Base-by-base conservation (phyloP, 2,888 invertebrate species). In the Neria commutata region DNA sequence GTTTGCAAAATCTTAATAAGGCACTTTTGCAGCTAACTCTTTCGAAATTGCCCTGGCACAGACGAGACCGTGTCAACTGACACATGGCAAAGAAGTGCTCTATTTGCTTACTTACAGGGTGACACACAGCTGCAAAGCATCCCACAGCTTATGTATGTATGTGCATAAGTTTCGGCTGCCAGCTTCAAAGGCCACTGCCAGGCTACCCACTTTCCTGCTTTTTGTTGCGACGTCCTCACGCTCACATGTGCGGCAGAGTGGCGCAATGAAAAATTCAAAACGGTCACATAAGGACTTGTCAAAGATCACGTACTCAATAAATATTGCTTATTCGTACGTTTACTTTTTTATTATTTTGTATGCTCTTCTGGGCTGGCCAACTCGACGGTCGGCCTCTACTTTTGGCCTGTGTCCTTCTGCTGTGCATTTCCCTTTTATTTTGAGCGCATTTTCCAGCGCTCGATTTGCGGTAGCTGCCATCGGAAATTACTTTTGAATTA, bases 271-370 rank as follows among this genome's bases (percentile, higher is more conserved):
- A 77, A 77, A 77, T 77, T 74, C 79, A 78, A 77, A 81, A 80
- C 70, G 78, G 75, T 79, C 79, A 80, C 81, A 81, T 80, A 73
- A 75, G 80, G 80, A 76, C 78, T 77, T 77, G 71, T 75, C 78
- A 76, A 75, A 76, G 79, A 81, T 81, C 81, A 81, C 81, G 81
- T 81, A 81, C 78, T 79, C 81, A 81, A 81, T 81, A 81, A 80
- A 81, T 81, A 77, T 77, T 77, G 78, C 77, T 77, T 79, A 77
- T 71, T 72, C 66, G 65, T 70, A 70, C 67, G 67, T 70, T 70
- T 69, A 70, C 63, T 71, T 19, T 50, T 25, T 49, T 50, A n/a
- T n/a, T 6, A 34, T 19, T 26, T 48, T 21, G n/a, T 14, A n/a
- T 48, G 17, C 3, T 19, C 19, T 33, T 11, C 55, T 62, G 59